These are phyloP conservation scores for Drosophila suboccidentalis DNA, from an alignment of 2,888 invertebrate species.

Conservation along the genomic window DNA sequence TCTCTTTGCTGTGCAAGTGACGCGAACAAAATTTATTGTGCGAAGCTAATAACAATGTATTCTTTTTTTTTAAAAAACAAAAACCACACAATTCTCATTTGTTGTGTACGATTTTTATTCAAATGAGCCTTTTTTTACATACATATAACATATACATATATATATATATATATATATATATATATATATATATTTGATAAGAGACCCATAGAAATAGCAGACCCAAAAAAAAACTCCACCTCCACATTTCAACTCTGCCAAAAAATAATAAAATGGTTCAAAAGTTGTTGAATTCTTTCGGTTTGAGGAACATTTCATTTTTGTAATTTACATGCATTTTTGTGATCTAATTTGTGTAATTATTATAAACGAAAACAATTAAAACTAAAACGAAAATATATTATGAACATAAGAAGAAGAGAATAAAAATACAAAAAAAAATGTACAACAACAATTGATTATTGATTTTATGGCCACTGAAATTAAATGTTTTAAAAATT, in stretches of 20 bases:
- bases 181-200: constrained; percentile 42
- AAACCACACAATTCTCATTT: constrained; percentile 8
- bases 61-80: constrained; percentile 20
- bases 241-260: constrained; percentile 41
- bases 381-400: constrained; percentile 57
- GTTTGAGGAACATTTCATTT: constrained; percentile 67
- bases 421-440: constrained; percentile 40
- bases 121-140: constrained; percentile 20
- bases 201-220: constrained; percentile 28
- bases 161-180: constrained; percentile 32
- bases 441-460: constrained; percentile 10
- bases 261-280: constrained; percentile 35
- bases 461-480: constrained; percentile 73
- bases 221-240: constrained; percentile 14
- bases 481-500: constrained; percentile 64
- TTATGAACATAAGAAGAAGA: constrained; percentile 51
- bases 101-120: constrained; percentile 37
- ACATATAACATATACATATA: constrained; percentile 30
- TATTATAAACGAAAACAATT: constrained; percentile 75
- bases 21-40: constrained; percentile 57
- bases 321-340: constrained; percentile 83
- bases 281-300: constrained; percentile 40
- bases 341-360: constrained; percentile 83
- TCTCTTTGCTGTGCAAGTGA: constrained; percentile 54
- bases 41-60: constrained; percentile 49